Evolutionary conservation across 2,113 vertebrate genomes (phyloP).

Genomic region (Todiramphus chloris): DNA sequence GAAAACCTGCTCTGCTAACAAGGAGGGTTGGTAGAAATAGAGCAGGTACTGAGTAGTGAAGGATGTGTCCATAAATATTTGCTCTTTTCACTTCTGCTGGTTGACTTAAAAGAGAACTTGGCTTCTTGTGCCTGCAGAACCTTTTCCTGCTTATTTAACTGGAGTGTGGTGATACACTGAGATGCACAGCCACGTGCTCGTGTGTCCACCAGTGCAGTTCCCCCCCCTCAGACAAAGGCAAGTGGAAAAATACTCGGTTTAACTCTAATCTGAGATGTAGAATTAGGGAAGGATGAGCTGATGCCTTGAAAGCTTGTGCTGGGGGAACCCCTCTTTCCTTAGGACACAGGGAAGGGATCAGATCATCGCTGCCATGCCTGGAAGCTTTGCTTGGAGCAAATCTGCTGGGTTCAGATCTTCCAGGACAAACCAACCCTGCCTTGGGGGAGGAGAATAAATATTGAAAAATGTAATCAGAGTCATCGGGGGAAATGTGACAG

Average conservation of each 20-base stretch:
- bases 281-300: background rate
- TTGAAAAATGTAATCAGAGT: constrained; percentile 46
- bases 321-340: background rate
- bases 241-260: background rate
- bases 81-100: background rate
- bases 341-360: accelerated
- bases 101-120: background rate
- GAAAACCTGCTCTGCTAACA: background rate
- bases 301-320: background rate
- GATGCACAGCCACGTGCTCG: accelerated
- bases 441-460: constrained; percentile 32
- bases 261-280: background rate
- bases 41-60: background rate
- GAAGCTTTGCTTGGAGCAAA: background rate
- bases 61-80: background rate
- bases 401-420: background rate
- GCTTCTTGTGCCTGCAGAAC: background rate
- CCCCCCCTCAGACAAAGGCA: background rate
- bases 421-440: background rate
- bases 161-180: background rate
- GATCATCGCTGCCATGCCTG: accelerated
- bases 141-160: background rate
- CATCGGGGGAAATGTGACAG: constrained; percentile 22
- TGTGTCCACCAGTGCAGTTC: accelerated
- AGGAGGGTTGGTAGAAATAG: background rate